Evolutionary conservation across 2,797 vertebrate genomes (phyloP).

Genomic region (Microhierax caerulescens): DNA sequence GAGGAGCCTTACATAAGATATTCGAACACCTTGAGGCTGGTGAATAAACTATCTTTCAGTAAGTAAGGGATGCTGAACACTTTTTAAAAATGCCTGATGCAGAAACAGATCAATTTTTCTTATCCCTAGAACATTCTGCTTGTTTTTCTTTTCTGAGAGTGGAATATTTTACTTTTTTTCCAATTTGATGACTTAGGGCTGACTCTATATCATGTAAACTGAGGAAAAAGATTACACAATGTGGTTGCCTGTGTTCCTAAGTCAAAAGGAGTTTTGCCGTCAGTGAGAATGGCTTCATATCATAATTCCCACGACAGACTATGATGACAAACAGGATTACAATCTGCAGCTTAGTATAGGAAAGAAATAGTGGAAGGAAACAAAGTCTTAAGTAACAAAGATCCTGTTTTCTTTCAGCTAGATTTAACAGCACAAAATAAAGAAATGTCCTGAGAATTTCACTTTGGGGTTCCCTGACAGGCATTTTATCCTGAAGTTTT

Average conservation of each 20-base stretch:
- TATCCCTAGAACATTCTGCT: neutral
- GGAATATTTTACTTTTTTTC: neutral
- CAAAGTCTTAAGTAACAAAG: conserved; percentile 26
- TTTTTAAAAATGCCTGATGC: neutral
- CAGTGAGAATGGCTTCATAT: conserved; percentile 2
- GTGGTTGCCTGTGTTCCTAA: neutral
- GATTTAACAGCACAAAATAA: neutral
- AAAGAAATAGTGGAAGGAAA: conserved; percentile 59
- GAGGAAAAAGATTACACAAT: conserved; percentile 28
- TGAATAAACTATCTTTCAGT: neutral
- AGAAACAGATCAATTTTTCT: neutral
- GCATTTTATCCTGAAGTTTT: neutral
- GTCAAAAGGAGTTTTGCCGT: neutral
- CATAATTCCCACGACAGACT: conserved; percentile 28
- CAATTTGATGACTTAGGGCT: neutral
- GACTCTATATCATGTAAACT: neutral
- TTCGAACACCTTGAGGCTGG: neutral
- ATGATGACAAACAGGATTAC: conserved; percentile 49
- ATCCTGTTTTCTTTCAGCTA: neutral
- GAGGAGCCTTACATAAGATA: neutral
- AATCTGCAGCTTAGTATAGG: neutral
- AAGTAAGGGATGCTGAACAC: neutral
- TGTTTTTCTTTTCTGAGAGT: neutral
- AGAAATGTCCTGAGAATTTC: neutral
- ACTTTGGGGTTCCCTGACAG: neutral